Evolutionary conservation across 2,113 vertebrate species (phyloP), one percentile per base, ranked within the genome.

Genomic region (Amblyornis subalaris): DNA sequence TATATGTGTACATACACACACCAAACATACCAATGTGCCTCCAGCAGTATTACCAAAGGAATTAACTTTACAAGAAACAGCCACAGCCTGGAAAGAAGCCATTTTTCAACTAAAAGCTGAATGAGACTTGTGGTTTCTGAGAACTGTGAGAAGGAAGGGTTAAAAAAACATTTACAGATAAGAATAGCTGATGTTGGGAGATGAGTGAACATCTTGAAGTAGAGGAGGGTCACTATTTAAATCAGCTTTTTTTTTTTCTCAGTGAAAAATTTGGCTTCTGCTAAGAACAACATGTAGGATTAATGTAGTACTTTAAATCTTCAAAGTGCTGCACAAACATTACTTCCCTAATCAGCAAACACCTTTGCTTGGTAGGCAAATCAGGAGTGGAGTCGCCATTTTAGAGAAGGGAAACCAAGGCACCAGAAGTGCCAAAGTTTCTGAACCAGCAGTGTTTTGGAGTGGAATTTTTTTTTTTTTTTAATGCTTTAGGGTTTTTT

Each of bases 141-240:
- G 69, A 90, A 85, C 71, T 92, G 25, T 88, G 93, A 94, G 88
- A 94, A 90, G 79, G 88, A 95, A 95, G 91, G 93, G 93, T 96
- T 96, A 96, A 96, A 96, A 96, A 94, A 95, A 86, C 88, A 93
- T 86, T 85, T 92, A 54, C 88, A 95, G 90, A 95, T 96, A 95
- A 93, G 94, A 95, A 85, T 81, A 91, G 90, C 65, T 88, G 90
- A 74, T 95, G 93, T 2, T 94, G 48, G 82, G 85, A 95, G 88
- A 85, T 71, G 85, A 95, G 88, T 65, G 94, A 93, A 90, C 55
- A 74, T 96, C 90, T 85, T 95, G 61, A 94, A 96, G 92, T n/a
- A 94, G 62, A 90, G 92, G 67, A 95, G 88, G 88, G 82, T 95
- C 90, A 85, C 88, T 76, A 64, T 91, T 95, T 95, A 96, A 95